A percentile compares a stretch with the other conserved stretches of the same genome.
These are phyloP conservation scores for Otocyon megalotis DNA, from an alignment of 2,113 vertebrate genomes.

Conservation along the genomic window DNA sequence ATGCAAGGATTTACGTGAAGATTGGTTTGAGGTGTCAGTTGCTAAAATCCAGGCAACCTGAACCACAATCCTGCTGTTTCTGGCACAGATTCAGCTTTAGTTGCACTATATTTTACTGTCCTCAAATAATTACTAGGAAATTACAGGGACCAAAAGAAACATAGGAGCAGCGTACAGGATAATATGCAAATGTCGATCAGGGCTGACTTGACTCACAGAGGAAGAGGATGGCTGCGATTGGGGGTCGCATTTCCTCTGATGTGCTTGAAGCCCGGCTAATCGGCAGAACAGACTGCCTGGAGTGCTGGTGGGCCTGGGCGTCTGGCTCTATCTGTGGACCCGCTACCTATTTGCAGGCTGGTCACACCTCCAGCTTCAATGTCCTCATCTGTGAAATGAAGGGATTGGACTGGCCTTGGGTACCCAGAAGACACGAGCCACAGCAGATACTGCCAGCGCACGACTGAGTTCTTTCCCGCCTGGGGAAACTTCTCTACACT, in stretches of 20 bases:
- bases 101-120: background rate
- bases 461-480: background rate
- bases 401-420: background rate
- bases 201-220: background rate
- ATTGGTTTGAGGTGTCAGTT: background rate
- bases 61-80: background rate
- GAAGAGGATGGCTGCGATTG: background rate
- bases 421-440: background rate
- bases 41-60: background rate
- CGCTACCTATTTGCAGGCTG: background rate
- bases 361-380: background rate
- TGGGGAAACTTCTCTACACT: background rate
- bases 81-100: background rate
- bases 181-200: background rate
- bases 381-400: background rate
- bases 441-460: background rate
- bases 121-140: background rate
- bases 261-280: background rate
- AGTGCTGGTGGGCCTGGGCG: background rate
- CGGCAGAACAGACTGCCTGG: background rate
- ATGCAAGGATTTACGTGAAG: background rate
- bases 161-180: accelerated
- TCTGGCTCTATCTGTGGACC: background rate
- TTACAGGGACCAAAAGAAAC: background rate
- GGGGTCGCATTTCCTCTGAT: background rate